These are phyloP conservation scores for Cordilura impudica DNA, from an alignment of 2,888 invertebrate genomes.

Conservation along the genomic window DNA sequence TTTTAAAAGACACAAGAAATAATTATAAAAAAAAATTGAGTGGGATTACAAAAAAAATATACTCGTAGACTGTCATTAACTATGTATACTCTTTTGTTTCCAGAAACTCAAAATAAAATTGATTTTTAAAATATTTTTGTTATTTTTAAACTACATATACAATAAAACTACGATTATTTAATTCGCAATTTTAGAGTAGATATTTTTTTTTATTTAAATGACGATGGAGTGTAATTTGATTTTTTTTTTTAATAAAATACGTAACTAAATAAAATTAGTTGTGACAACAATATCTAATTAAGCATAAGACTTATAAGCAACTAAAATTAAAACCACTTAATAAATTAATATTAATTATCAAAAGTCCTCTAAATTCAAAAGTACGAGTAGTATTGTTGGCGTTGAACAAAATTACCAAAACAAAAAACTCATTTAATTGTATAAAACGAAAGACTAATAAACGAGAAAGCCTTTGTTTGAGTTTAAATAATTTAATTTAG, in stretches of 20 bases:
- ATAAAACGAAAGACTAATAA: constrained; percentile 27
- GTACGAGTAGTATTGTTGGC: too few relatives aligned
- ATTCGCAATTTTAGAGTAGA: constrained; percentile 6
- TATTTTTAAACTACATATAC: too few relatives aligned
- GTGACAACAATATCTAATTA: constrained; percentile 17
- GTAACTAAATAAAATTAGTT: constrained; percentile 1
- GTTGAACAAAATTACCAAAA: too few relatives aligned
- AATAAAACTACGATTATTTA: too few relatives aligned
- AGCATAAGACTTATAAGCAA: constrained; percentile 25
- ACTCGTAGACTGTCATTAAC: too few relatives aligned
- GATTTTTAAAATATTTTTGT: too few relatives aligned
- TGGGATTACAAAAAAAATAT: too few relatives aligned
- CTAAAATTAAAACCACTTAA: constrained; percentile 32
- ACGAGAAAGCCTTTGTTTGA: constrained; percentile 7
- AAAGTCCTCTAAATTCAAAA: constrained; percentile 4
- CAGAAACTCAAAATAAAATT: too few relatives aligned
- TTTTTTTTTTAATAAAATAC: constrained; percentile 7
- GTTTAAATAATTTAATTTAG: constrained; percentile 4
- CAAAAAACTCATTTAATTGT: not conserved
- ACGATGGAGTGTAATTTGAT: constrained; percentile 40
- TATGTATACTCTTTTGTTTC: too few relatives aligned
- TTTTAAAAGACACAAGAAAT: too few relatives aligned
- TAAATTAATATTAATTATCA: not conserved
- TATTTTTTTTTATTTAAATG: constrained; percentile 6
- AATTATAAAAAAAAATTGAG: too few relatives aligned